A percentile compares a stretch with the other conserved stretches of the same genome.
Evolutionary conservation across 1,140 invertebrate species (phyloP).

Genomic region (Olivierus martensii): DNA sequence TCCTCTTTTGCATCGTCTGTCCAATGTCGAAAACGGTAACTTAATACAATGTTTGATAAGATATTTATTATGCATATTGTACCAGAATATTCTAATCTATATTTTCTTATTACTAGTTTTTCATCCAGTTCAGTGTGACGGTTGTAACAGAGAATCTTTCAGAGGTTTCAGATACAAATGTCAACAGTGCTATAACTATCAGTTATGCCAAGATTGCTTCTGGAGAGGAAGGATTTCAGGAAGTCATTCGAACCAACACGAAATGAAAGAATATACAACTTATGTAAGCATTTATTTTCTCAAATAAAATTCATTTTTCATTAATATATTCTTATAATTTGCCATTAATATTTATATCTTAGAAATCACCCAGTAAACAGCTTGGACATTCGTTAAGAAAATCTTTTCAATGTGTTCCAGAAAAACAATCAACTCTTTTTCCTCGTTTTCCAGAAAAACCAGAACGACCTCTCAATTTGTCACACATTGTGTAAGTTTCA

Average conservation of each 20-base stretch:
- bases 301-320: too few species aligned
- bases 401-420: constrained; percentile 90
- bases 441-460: constrained; percentile 79
- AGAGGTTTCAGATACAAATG: constrained; percentile 94
- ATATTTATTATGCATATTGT: not conserved
- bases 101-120: constrained; percentile 24
- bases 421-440: constrained; percentile 29
- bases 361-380: constrained; percentile 45
- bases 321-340: too few species aligned
- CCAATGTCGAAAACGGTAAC: constrained; percentile 34
- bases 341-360: too few species aligned
- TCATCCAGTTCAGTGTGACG: constrained; percentile 35
- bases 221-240: constrained; percentile 85
- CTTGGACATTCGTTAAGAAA: constrained; percentile 87
- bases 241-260: constrained; percentile 16
- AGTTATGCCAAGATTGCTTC: constrained; percentile 97
- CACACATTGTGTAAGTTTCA: constrained; percentile 76
- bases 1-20: constrained; percentile 15
- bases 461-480: constrained; percentile 82
- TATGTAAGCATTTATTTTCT: constrained; percentile 3
- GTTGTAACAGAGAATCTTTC: constrained; percentile 64
- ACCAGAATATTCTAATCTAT: not conserved
- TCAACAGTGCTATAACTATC: constrained; percentile 91
- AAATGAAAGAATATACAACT: constrained; percentile 17
- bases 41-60: constrained; percentile 37